Evolutionary conservation across 2,888 invertebrate genomes (phyloP).

Genomic region (Stenoptilia bipunctidactyla): DNA sequence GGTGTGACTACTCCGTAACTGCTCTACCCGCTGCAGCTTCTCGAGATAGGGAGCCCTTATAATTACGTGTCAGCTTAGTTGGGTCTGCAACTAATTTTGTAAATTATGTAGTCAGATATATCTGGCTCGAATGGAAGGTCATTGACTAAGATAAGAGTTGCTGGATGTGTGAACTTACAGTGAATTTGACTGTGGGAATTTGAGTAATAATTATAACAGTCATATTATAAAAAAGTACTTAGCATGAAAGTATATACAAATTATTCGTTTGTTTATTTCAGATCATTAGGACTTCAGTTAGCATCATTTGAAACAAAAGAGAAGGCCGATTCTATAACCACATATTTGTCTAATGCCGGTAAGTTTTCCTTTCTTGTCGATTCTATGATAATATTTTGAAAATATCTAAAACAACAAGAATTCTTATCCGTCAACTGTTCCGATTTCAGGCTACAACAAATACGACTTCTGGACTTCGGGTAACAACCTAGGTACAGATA

Average conservation of each 20-base stretch:
- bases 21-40: background rate
- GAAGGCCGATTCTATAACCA: constrained; percentile 87
- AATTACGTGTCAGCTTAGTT: background rate
- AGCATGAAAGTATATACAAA: too few species aligned
- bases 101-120: too few species aligned
- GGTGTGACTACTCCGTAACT: constrained; percentile 21
- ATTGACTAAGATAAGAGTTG: too few species aligned
- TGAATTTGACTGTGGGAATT: too few species aligned
- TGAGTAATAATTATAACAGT: too few species aligned
- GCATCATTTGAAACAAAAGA: constrained; percentile 89
- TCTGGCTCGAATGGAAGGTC: too few species aligned
- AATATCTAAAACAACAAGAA: too few species aligned
- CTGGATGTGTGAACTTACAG: too few species aligned
- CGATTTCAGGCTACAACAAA: constrained; percentile 75
- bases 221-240: too few species aligned
- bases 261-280: constrained; percentile 30
- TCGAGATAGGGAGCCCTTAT: background rate
- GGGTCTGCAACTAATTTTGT: too few species aligned
- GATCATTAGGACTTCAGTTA: constrained; percentile 86
- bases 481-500: constrained; percentile 87
- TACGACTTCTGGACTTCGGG: constrained; percentile 93
- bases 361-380: constrained; percentile 15
- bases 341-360: constrained; percentile 86
- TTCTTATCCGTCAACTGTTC: background rate
- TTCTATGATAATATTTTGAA: too few species aligned